Evolutionary conservation across 1,140 invertebrate species (phyloP), one percentile per base, ranked within the genome.

Genomic region (Pollicipes pollicipes): DNA sequence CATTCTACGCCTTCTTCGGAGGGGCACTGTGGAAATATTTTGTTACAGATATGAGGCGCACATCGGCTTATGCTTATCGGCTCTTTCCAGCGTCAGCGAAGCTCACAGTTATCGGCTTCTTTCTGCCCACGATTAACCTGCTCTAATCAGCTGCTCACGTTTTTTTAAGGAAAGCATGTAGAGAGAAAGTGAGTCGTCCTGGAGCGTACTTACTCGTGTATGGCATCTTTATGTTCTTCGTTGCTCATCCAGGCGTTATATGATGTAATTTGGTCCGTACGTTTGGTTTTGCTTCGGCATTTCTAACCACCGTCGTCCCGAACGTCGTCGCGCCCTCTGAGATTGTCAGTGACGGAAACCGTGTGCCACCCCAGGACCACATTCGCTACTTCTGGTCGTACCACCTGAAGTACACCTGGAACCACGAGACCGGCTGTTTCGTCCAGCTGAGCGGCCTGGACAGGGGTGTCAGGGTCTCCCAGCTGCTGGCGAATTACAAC

Each of bases 401-500:
- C 30, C 72, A 78, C 71, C 69, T 76, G n/a, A 78, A 77, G 69
- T 79, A 76, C 74, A 73, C 75, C 17, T 79, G 76, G 78, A 73
- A 74, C 64, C 72, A 75, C n/a, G 70, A 27, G 58, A 31, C 72
- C 28, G 70, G 70, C 13, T 66, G 70, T 67, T 80, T 78, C 71
- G 68, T 70, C 35, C 71, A 73, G 31, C 72, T 79, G 4, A 71
- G 70, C 64, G 81, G 80, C 30, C 75, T 80, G 32, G 81, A 82
- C 64, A 71, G 73, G 27, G 76, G 77, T 35, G 76, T 75, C 30
- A 74, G 74, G 2, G 79, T 81, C 70, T 74, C 75, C 27, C 77
- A 78, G 68, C 79, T 83, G 70, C 77, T 79, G 72, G 76, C 78
- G 66, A 74, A 75, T 45, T 77, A 75, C 45, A 73, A 76, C 68